Evolutionary conservation across 2,888 invertebrate genomes (phyloP), one percentile per base, ranked within the genome.

Genomic region (Vanessa cardui): DNA sequence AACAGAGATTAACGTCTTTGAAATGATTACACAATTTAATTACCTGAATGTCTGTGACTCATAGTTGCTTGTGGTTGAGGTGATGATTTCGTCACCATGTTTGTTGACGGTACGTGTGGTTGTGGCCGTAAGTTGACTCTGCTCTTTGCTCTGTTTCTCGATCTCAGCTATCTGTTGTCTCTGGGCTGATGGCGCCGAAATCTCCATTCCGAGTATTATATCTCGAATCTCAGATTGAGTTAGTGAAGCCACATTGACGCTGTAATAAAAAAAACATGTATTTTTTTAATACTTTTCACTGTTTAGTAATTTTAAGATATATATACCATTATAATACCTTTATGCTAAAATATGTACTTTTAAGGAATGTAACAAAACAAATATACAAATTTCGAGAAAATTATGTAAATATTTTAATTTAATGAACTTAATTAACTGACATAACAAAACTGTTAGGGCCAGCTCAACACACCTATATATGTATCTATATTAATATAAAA

Each of bases 151-250:
- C 93, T 99, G 99, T 85, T 99, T 99, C 90, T 99, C 99, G 76
- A 99, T 99, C 91, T 99, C 99, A 3, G 99, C 99, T 78, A 99
- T 99, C 90, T 99, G 99, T 86, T 99, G 99, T 56, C 99, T 94
- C 83, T 99, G 99, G 0, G 99, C 99, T 0, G 99, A 99, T 0
- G 99, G 99, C 1, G 99, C 99, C 16, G 99, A 99, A 75, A 99
- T 99, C 93, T 99, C 99, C 99, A 99, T 99, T 80, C 99, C 99
- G 71, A 99, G 94, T 80, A 99, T 99, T 75, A 99, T 99, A 88
- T 99, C 99, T 66, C 99, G 96, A 84, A 99, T 99, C 94, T 99
- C 99, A 0, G 99, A 99, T 84, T 99, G 99, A 0, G 99, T 99
- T 50, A 99, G 94, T 0, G 99, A 99, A 0, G 99, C 99, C 0